phyloP scores from a whole-genome alignment of 92 coral and sea anemone genomes.

The Zoanthus gigantus region DNA sequence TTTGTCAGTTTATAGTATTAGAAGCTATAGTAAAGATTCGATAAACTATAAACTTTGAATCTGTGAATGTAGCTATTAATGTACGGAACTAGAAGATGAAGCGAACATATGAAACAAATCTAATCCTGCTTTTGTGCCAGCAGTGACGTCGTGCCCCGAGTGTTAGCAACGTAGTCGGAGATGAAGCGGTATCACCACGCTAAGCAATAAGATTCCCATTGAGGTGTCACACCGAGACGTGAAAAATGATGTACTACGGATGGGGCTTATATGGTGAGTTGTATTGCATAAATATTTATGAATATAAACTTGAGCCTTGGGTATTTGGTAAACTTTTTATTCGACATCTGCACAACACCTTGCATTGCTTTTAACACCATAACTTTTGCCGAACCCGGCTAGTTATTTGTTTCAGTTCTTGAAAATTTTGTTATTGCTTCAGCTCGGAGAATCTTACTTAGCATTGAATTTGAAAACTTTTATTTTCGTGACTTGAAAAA shows the following conservation, averaged over 20 bases:
- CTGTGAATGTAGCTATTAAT: neutral
- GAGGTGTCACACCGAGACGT: neutral
- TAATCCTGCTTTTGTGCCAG: constrained; percentile 1
- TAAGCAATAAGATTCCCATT: neutral
- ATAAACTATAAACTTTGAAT: neutral
- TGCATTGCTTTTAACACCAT: neutral
- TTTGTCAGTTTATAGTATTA: neutral
- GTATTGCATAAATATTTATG: neutral
- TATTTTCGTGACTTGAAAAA: constrained; percentile 30
- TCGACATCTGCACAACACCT: constrained; percentile 14
- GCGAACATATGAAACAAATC: constrained; percentile 13
- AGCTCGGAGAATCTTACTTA: neutral
- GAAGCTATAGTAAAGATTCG: neutral
- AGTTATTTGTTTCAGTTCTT: neutral
- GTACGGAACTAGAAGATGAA: constrained; percentile 21
- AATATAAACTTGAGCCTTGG: neutral
- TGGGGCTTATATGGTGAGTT: constrained; percentile 38
- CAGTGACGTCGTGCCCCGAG: neutral
- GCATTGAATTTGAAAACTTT: too few species aligned
- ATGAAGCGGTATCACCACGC: neutral
- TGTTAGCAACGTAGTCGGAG: neutral
- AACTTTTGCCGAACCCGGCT: neutral
- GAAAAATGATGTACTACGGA: constrained; percentile 19
- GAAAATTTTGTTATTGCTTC: constrained; percentile 28
- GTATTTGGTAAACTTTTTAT: constrained; percentile 15